Evolutionary conservation across 2,797 vertebrate species (phyloP).

Genomic region (Alosa sapidissima): DNA sequence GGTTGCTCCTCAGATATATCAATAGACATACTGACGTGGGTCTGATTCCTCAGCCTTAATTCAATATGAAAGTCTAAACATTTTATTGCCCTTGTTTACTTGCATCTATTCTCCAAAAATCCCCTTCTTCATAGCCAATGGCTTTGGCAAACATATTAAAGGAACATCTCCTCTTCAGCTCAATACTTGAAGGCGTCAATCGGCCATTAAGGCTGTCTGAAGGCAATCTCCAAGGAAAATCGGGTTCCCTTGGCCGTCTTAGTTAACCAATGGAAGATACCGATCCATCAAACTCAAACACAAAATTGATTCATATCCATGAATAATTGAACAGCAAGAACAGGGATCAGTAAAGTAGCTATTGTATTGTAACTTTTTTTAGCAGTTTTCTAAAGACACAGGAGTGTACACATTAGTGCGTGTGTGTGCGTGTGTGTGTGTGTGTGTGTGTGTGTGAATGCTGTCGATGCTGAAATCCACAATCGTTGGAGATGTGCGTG

Average conservation of each 20-base stretch:
- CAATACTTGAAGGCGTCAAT: slow-evolving; percentile 49
- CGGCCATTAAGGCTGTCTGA: slow-evolving; percentile 49
- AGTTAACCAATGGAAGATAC: slow-evolving; percentile 49
- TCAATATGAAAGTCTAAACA: slow-evolving; percentile 1
- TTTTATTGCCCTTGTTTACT: background rate
- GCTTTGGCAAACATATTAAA: slow-evolving; percentile 17
- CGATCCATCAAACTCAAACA: slow-evolving; percentile 47
- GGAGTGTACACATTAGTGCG: slow-evolving; percentile 11
- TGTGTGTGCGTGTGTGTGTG: background rate
- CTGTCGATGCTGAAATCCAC: background rate
- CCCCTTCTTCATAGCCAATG: background rate
- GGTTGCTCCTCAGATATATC: background rate
- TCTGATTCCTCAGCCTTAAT: background rate
- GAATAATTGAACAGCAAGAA: slow-evolving; percentile 44
- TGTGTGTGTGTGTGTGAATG: background rate
- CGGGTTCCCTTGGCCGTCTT: slow-evolving; percentile 45
- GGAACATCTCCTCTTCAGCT: slow-evolving; percentile 36
- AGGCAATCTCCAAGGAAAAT: slow-evolving; percentile 54
- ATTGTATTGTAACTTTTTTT: background rate
- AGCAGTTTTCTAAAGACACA: background rate
- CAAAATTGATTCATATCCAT: slow-evolving; percentile 47
- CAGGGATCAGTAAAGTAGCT: background rate
- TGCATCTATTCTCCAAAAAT: background rate
- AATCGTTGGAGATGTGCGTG: background rate
- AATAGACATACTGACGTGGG: background rate